These are phyloP conservation scores for Proisotoma minuta DNA, from an alignment of 2,888 invertebrate genomes.

Conservation along the genomic window DNA sequence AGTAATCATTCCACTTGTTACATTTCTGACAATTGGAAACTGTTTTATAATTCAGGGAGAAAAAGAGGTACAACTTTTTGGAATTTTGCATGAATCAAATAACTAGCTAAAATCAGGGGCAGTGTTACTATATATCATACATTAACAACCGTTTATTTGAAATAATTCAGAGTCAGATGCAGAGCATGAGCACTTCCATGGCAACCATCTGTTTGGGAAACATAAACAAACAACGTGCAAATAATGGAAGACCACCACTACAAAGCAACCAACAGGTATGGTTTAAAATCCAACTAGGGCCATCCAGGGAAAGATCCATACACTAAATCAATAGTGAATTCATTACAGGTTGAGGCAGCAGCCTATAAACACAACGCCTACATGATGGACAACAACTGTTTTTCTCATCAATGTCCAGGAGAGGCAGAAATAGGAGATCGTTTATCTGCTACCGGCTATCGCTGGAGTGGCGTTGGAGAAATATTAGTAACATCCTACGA, in stretches of 20 bases:
- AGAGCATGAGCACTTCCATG: neutral
- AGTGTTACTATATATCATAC: no score
- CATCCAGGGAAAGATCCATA: conserved; percentile 51
- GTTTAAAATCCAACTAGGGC: conserved; percentile 55
- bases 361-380: neutral
- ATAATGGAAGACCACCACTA: neutral
- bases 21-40: no score
- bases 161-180: neutral
- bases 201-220: neutral
- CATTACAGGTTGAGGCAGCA: neutral
- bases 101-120: no score
- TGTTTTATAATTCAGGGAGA: no score
- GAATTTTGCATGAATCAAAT: no score
- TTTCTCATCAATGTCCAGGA: conserved; percentile 2
- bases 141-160: no score
- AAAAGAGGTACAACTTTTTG: no score
- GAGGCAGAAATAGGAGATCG: neutral
- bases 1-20: no score
- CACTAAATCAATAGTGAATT: neutral
- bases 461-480: neutral
- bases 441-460: neutral
- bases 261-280: neutral
- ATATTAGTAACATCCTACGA: neutral
- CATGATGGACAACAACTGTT: neutral
- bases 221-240: neutral